A percentile compares a stretch with the other conserved stretches of the same genome.
Conservation (phyloP, 2,113 vertebrate genomes). For the Erythrolamprus reginae region DNA sequence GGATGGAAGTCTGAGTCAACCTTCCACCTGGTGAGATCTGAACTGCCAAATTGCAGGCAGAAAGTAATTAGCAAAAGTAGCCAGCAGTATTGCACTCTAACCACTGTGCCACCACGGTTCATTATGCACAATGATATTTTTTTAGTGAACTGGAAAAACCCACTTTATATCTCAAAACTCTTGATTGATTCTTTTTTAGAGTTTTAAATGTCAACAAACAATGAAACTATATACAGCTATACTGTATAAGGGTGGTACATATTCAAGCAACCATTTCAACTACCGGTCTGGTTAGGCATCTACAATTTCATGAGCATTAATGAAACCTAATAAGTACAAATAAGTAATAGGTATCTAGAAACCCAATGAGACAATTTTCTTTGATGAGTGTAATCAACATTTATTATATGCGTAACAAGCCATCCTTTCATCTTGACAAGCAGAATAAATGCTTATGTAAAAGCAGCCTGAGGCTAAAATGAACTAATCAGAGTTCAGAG, state of each 20-base stretch:
- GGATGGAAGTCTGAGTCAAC: too few species aligned
- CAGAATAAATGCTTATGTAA: background rate
- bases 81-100: too few species aligned
- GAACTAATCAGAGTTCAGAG: background rate
- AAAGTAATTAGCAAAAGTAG: too few species aligned
- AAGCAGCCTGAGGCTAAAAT: background rate
- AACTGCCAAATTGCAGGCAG: too few species aligned
- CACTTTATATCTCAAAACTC: background rate
- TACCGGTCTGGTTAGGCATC: background rate
- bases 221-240: background rate
- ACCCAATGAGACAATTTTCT: background rate
- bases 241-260: background rate
- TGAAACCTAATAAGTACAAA: background rate
- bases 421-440: background rate
- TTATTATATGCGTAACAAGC: background rate
- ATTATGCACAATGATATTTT: background rate
- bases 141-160: background rate
- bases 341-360: background rate
- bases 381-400: background rate
- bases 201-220: background rate
- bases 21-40: too few species aligned
- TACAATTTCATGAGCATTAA: background rate
- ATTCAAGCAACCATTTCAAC: background rate
- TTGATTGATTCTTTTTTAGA: background rate
- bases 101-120: too few species aligned